Evolutionary conservation across 2,797 vertebrate species (phyloP).

Genomic region (Mormyrops attenuatus): DNA sequence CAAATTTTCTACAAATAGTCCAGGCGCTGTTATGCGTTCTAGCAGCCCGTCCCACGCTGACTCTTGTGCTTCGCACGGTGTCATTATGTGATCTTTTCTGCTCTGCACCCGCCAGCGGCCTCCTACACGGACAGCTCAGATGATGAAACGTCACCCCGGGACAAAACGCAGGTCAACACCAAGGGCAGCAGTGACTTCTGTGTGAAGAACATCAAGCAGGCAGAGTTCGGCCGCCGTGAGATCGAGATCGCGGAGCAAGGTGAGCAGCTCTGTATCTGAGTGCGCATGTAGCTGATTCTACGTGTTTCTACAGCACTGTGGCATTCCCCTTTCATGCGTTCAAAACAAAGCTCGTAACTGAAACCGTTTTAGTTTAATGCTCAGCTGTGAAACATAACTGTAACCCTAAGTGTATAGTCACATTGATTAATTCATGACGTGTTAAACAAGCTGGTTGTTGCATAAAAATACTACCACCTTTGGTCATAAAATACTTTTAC

Average conservation of each 20-base stretch:
- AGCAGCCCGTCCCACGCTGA: not conserved
- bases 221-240: slow-evolving; percentile 91
- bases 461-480: not conserved
- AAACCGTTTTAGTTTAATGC: not conserved
- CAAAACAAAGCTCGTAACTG: not conserved
- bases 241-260: slow-evolving; percentile 98
- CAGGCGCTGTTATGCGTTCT: not conserved
- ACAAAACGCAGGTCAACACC: slow-evolving; percentile 92
- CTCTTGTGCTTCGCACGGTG: not conserved
- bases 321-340: not conserved
- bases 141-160: slow-evolving; percentile 89
- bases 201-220: slow-evolving; percentile 98
- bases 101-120: slow-evolving; percentile 66
- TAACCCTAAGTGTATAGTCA: not conserved
- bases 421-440: not conserved
- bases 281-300: not conserved
- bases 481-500: not conserved
- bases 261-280: slow-evolving; percentile 37
- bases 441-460: not conserved
- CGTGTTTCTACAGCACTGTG: not conserved
- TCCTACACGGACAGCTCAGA: slow-evolving; percentile 98
- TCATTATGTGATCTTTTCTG: not conserved
- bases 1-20: not conserved
- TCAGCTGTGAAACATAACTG: not conserved
- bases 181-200: slow-evolving; percentile 95